These are phyloP conservation scores for Holotrichia oblita DNA, from an alignment of 1,140 invertebrate species.

Conservation along the genomic window DNA sequence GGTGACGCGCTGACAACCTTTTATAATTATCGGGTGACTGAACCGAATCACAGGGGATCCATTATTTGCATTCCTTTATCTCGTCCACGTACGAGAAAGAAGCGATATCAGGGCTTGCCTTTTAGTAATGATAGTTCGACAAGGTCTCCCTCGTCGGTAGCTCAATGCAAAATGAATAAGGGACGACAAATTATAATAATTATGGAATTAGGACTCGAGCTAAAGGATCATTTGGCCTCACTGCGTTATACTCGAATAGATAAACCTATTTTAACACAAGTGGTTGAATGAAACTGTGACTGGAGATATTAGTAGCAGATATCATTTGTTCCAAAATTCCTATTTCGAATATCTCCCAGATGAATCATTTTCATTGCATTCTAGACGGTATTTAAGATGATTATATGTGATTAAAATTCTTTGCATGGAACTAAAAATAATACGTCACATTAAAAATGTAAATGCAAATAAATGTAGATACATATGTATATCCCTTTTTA, in stretches of 20 bases:
- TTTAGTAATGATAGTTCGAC: slow-evolving; percentile 22
- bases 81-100: slow-evolving; percentile 13
- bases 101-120: slow-evolving; percentile 25
- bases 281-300: no score
- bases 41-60: slow-evolving; percentile 32
- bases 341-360: no score
- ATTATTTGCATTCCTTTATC: slow-evolving; percentile 40
- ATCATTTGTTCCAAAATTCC: no score
- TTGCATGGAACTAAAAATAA: no score
- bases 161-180: slow-evolving; percentile 21
- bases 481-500: no score
- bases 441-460: no score
- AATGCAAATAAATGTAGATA: no score
- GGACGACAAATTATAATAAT: slow-evolving; percentile 24
- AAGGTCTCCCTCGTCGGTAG: slow-evolving; percentile 34
- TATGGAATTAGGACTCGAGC: slow-evolving; percentile 15
- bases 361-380: no score
- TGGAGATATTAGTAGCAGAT: no score
- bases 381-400: no score
- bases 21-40: slow-evolving; percentile 42
- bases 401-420: no score
- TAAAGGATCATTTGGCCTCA: background rate
- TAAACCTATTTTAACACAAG: background rate
- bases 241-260: background rate
- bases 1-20: slow-evolving; percentile 42